These are phyloP conservation scores for Nephrocerus scutellatus DNA, from an alignment of 2,888 invertebrate genomes.

Conservation along the genomic window DNA sequence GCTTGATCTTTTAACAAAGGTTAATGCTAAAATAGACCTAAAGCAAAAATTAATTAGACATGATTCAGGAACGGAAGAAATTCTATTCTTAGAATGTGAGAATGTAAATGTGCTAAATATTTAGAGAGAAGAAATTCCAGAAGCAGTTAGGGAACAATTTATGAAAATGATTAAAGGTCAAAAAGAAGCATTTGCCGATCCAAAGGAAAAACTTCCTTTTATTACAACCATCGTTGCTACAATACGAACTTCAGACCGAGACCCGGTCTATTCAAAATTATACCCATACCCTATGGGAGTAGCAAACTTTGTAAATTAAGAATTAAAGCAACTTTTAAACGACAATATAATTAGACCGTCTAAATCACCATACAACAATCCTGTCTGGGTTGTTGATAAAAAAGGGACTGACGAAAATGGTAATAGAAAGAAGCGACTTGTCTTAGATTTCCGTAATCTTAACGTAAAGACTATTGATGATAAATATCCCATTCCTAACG, in stretches of 20 bases:
- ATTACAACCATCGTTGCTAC: slow-evolving; percentile 17
- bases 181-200: neutral
- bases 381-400: slow-evolving; percentile 9
- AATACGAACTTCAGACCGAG: slow-evolving; percentile 11
- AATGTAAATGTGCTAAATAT: slow-evolving; percentile 7
- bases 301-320: slow-evolving; percentile 15
- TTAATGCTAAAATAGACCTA: no score
- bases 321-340: slow-evolving; percentile 10
- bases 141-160: neutral
- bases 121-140: neutral
- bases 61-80: slow-evolving; percentile 2
- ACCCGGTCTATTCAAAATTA: slow-evolving; percentile 13
- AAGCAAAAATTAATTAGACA: no score
- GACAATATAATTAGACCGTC: no score
- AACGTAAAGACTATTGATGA: slow-evolving; percentile 16
- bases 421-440: slow-evolving; percentile 7
- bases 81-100: slow-evolving; percentile 4
- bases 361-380: slow-evolving; percentile 12
- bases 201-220: slow-evolving; percentile 6
- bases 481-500: slow-evolving; percentile 10
- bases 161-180: neutral
- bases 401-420: slow-evolving; percentile 9
- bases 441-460: slow-evolving; percentile 9
- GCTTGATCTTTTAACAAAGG: no score
- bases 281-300: slow-evolving; percentile 20